phyloP scores from a whole-genome alignment of 2,888 invertebrate species.

The Trilocha varians region DNA sequence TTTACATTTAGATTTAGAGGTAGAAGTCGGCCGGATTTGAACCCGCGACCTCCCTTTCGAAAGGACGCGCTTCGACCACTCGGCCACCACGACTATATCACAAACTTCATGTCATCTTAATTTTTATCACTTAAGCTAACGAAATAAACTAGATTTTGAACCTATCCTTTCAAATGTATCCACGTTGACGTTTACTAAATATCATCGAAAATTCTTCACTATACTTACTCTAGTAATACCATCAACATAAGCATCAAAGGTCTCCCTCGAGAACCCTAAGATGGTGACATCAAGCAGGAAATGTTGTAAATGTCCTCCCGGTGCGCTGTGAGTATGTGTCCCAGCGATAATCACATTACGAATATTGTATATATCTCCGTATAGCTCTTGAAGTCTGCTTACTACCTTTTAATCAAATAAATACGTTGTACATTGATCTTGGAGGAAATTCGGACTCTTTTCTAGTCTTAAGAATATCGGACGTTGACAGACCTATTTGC shows the following conservation, averaged over 20 bases:
- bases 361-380: slow-evolving; percentile 79
- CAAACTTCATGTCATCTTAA: no score
- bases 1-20: no score
- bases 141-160: no score
- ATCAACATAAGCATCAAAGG: slow-evolving; percentile 53
- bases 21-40: no score
- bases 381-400: slow-evolving; percentile 76
- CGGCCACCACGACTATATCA: no score
- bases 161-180: not conserved
- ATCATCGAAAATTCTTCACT: not conserved
- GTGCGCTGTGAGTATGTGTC: slow-evolving; percentile 91
- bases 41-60: no score
- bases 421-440: not conserved
- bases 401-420: slow-evolving; percentile 82
- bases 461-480: no score
- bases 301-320: slow-evolving; percentile 90
- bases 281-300: slow-evolving; percentile 90
- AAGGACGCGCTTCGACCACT: no score
- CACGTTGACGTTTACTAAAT: not conserved
- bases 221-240: slow-evolving; percentile 56
- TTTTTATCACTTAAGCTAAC: no score
- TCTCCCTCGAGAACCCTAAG: slow-evolving; percentile 77
- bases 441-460: no score
- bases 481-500: no score
- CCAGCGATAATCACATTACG: slow-evolving; percentile 90